Evolutionary conservation across 2,888 invertebrate species (phyloP).

Genomic region (Drosophila borealis): DNA sequence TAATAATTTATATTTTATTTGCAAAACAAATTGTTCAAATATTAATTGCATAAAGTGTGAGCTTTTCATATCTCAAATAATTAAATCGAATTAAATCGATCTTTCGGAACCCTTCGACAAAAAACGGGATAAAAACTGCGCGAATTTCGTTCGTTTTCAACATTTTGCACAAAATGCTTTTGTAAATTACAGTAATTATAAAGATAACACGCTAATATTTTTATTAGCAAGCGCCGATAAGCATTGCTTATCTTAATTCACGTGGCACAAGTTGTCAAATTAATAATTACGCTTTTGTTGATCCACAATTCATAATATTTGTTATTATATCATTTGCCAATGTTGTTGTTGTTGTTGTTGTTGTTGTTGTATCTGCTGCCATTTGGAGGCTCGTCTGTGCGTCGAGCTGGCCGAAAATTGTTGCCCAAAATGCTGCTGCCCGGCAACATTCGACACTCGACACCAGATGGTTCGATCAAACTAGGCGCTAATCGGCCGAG

Average conservation of each 20-base stretch:
- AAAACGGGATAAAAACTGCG: too few species aligned
- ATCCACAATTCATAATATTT: too few species aligned
- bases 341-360: too few species aligned
- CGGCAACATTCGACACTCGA: conserved; percentile 8
- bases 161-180: not conserved
- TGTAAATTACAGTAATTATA: not conserved
- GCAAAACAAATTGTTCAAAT: conserved; percentile 43
- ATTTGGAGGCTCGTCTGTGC: conserved; percentile 57
- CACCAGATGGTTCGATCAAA: conserved; percentile 10
- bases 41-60: conserved; percentile 54
- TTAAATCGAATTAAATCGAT: conserved; percentile 17
- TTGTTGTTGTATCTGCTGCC: not conserved
- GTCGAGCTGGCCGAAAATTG: conserved; percentile 5
- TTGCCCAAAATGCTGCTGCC: not conserved
- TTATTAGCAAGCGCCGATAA: conserved; percentile 31
- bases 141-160: not conserved
- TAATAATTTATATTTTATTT: conserved; percentile 54
- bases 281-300: conserved; percentile 30
- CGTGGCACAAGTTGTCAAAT: conserved; percentile 54
- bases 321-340: too few species aligned
- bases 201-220: not conserved
- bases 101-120: not conserved
- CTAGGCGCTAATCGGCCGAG: conserved; percentile 44
- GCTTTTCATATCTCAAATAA: conserved; percentile 27
- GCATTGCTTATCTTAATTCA: conserved; percentile 54